Percentiles rank a stretch among this genome's conserved stretches.
Evolutionary conservation across 1,140 invertebrate genomes (phyloP).

Genomic region (Muscidifurax raptorellus): DNA sequence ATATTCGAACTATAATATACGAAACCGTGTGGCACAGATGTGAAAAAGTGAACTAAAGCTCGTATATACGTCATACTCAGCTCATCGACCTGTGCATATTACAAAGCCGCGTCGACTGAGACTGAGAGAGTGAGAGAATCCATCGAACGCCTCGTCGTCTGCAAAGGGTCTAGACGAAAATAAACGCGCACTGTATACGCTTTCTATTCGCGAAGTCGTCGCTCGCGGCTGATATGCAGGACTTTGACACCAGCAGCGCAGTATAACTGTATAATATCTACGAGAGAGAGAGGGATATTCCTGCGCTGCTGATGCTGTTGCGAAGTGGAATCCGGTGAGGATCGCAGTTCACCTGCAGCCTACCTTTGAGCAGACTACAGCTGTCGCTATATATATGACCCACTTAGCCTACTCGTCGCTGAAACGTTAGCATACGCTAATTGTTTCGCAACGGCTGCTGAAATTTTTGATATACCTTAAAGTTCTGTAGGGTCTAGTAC

Average conservation of each 20-base stretch:
- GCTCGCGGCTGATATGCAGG: not conserved
- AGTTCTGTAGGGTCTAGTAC: not conserved
- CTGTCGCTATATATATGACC: not conserved
- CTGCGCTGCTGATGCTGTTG: too few relatives aligned
- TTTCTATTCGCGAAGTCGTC: not conserved
- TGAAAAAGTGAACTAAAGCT: too few relatives aligned
- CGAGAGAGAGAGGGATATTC: not conserved
- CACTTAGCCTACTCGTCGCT: not conserved
- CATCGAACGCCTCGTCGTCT: slow-evolving; percentile 26
- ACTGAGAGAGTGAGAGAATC: slow-evolving; percentile 4
- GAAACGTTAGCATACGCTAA: not conserved
- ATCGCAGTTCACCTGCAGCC: not conserved
- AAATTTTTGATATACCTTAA: not conserved
- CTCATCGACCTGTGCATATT: not conserved
- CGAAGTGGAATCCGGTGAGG: not conserved
- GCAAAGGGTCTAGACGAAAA: slow-evolving; percentile 34
- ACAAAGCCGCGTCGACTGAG: not conserved
- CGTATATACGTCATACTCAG: not conserved
- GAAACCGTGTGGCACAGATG: too few relatives aligned
- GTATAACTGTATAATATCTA: not conserved
- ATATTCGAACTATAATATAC: too few relatives aligned
- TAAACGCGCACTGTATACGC: not conserved
- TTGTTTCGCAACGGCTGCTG: not conserved
- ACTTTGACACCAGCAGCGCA: slow-evolving; percentile 1
- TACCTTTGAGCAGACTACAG: not conserved